These are phyloP conservation scores for Artibeus jamaicensis DNA, from an alignment of 2,797 vertebrate genomes.

Conservation along the genomic window DNA sequence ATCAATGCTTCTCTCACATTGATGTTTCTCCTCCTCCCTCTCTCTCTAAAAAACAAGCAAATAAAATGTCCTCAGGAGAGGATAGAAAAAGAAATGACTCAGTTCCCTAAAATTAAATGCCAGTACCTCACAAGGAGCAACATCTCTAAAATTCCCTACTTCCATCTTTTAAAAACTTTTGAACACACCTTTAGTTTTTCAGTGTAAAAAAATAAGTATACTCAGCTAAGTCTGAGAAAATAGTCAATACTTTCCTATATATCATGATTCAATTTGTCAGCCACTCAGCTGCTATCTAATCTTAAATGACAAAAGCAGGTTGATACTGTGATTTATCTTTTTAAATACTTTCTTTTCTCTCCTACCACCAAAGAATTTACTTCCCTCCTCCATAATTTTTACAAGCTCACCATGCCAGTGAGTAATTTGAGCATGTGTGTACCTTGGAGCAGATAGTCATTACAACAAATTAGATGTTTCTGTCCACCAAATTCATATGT, in stretches of 20 bases:
- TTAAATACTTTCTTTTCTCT: slow-evolving; percentile 43
- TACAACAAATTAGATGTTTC: background rate
- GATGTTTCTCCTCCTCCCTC: background rate
- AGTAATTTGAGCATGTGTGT: background rate
- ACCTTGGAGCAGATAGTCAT: background rate
- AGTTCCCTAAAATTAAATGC: slow-evolving; percentile 45
- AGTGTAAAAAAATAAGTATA: background rate
- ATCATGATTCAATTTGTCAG: slow-evolving; percentile 30
- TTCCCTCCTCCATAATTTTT: slow-evolving; percentile 23
- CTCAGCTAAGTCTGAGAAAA: slow-evolving; percentile 39
- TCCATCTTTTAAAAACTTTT: slow-evolving; percentile 47
- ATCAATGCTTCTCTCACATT: background rate
- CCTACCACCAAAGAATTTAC: slow-evolving; percentile 38
- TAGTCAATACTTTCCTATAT: background rate
- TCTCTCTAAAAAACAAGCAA: background rate
- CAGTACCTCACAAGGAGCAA: background rate
- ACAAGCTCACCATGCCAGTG: background rate
- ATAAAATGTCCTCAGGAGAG: background rate
- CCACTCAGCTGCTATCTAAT: slow-evolving; percentile 22
- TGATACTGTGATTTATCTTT: slow-evolving; percentile 27
- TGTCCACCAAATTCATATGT: background rate
- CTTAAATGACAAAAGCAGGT: slow-evolving; percentile 36
- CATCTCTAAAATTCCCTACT: slow-evolving; percentile 35
- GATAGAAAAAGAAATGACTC: background rate
- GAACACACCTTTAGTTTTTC: slow-evolving; percentile 43